Evolutionary conservation across 2,888 invertebrate species (phyloP).

Genomic region (Rhagium mordax): DNA sequence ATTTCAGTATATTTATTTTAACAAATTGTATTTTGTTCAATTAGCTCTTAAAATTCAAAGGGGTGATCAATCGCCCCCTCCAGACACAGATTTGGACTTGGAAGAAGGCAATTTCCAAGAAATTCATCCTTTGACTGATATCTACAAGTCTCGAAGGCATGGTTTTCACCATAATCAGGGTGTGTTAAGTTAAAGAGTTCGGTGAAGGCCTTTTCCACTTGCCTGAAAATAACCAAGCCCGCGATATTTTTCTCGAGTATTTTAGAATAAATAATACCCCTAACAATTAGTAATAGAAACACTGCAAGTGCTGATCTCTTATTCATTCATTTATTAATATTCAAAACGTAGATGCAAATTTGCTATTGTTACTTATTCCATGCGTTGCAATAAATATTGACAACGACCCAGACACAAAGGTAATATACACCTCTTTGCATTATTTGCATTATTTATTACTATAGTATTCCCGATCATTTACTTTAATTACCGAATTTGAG

Average conservation of each 20-base stretch:
- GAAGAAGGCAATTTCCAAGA: slow-evolving; percentile 58
- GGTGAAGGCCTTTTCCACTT: slow-evolving; percentile 34
- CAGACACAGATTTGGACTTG: slow-evolving; percentile 60
- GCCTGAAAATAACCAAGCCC: slow-evolving; percentile 28
- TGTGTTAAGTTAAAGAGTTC: slow-evolving; percentile 45
- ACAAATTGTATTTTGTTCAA: slow-evolving; percentile 12
- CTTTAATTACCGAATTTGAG: background rate
- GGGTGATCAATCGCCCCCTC: slow-evolving; percentile 67
- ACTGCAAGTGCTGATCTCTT: background rate
- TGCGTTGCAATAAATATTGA: too few species aligned
- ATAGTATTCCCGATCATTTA: too few species aligned
- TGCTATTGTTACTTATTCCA: too few species aligned
- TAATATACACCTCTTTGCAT: too few species aligned
- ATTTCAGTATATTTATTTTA: background rate
- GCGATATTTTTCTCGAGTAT: background rate
- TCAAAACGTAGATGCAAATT: background rate
- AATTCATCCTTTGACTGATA: slow-evolving; percentile 65
- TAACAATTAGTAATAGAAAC: background rate
- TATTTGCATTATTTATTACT: too few species aligned
- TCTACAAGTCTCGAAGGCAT: slow-evolving; percentile 58
- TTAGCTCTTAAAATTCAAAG: slow-evolving; percentile 61
- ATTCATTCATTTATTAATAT: background rate
- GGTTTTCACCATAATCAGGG: slow-evolving; percentile 56
- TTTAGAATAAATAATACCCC: background rate
- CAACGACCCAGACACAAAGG: too few species aligned